Evolutionary conservation across 1,140 invertebrate species (phyloP).

Genomic region (Meloidogyne floridensis): DNA sequence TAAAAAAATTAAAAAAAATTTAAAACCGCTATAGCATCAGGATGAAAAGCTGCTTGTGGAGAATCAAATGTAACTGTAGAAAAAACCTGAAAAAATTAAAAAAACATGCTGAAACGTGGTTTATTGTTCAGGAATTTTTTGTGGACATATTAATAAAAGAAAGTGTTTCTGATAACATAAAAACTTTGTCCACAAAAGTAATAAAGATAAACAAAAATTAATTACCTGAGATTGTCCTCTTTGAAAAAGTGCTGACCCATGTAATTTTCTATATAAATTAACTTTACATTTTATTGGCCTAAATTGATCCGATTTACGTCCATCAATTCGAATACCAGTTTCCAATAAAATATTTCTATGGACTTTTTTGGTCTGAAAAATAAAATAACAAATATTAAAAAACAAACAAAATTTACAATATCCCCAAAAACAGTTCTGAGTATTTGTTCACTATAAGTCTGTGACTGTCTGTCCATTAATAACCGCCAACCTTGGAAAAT

Average conservation of each 20-base stretch:
- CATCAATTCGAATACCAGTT: constrained; percentile 80
- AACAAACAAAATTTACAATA: neutral
- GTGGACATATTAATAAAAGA: too few relatives aligned
- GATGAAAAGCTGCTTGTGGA: constrained; percentile 81
- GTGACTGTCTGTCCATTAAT: constrained; percentile 20
- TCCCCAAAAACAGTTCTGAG: constrained; percentile 11
- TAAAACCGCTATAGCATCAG: constrained; percentile 79
- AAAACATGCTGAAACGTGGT: too few relatives aligned
- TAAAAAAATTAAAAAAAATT: neutral
- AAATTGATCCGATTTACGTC: constrained; percentile 76
- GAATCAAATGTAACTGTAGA: constrained; percentile 94
- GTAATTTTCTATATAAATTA: constrained; percentile 83
- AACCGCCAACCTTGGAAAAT: constrained; percentile 24
- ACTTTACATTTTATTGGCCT: constrained; percentile 82
- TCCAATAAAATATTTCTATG: constrained; percentile 74
- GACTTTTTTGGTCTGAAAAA: constrained; percentile 70
- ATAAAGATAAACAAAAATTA: constrained; percentile 32
- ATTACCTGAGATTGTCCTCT: constrained; percentile 68
- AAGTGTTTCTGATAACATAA: too few relatives aligned
- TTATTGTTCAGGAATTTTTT: too few relatives aligned
- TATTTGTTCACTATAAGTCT: neutral
- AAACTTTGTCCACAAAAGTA: neutral
- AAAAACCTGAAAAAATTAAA: constrained; percentile 73
- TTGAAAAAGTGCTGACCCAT: constrained; percentile 94
- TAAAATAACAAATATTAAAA: constrained; percentile 3